phyloP scores from a whole-genome alignment of 1,140 invertebrate species.

The Drosophila pandora region DNA sequence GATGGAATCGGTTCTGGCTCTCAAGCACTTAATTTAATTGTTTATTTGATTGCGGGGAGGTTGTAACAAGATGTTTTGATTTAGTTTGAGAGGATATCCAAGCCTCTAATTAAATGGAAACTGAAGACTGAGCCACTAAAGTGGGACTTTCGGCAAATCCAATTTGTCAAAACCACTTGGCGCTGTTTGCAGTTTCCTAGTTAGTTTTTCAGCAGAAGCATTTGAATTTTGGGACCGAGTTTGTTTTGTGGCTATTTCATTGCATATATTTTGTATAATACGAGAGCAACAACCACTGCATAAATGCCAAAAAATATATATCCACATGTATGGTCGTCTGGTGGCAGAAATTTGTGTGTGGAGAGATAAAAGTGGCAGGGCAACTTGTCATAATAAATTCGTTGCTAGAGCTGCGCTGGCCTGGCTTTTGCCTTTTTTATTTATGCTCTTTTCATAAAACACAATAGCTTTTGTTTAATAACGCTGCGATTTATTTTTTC shows the following conservation, averaged over 20 bases:
- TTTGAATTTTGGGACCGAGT: slow-evolving; percentile 60
- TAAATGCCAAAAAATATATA: slow-evolving; percentile 56
- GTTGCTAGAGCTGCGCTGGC: slow-evolving; percentile 55
- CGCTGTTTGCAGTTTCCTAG: slow-evolving; percentile 25
- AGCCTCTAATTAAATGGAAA: background rate
- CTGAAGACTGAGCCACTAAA: slow-evolving; percentile 1
- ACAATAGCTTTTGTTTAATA: slow-evolving; percentile 82
- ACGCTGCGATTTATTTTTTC: slow-evolving; percentile 73
- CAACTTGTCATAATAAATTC: slow-evolving; percentile 83
- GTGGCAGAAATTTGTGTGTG: slow-evolving; percentile 68
- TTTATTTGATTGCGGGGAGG: slow-evolving; percentile 39
- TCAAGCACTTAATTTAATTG: slow-evolving; percentile 58
- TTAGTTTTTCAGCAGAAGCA: slow-evolving; percentile 56
- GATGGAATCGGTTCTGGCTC: slow-evolving; percentile 22
- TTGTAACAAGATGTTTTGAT: slow-evolving; percentile 4
- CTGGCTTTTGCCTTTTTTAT: slow-evolving; percentile 75
- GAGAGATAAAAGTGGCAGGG: slow-evolving; percentile 81
- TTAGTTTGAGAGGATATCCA: background rate
- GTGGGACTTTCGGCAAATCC: slow-evolving; percentile 52
- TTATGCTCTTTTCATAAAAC: slow-evolving; percentile 81
- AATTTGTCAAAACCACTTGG: slow-evolving; percentile 67
- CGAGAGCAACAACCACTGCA: slow-evolving; percentile 46
- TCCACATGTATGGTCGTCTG: slow-evolving; percentile 12
- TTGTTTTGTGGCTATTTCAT: slow-evolving; percentile 77
- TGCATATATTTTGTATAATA: slow-evolving; percentile 69